These are phyloP conservation scores for Linnaemya tessellans DNA, from an alignment of 2,888 invertebrate species.

Conservation along the genomic window DNA sequence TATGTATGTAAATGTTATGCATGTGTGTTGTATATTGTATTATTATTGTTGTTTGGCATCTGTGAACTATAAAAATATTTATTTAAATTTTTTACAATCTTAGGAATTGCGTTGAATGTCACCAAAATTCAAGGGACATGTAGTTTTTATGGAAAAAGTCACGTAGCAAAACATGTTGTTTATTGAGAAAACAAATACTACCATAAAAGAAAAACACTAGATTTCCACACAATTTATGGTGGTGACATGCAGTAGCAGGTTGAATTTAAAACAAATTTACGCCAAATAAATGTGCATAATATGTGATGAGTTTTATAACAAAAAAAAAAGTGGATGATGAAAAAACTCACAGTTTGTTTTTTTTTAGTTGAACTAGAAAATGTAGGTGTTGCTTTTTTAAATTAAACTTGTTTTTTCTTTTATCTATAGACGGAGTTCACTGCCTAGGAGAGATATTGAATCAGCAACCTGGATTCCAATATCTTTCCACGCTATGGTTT, in stretches of 20 bases:
- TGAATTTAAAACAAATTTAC: constrained; percentile 29
- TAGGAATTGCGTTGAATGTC: constrained; percentile 18
- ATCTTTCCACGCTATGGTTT: too few species aligned
- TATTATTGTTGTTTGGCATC: constrained; percentile 50
- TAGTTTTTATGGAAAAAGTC: constrained; percentile 65
- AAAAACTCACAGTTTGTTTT: background rate
- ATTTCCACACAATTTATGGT: background rate
- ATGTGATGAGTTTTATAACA: constrained; percentile 20
- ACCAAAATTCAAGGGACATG: constrained; percentile 21
- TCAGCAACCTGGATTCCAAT: too few species aligned
- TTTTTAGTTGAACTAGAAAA: constrained; percentile 12
- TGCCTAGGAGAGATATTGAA: too few species aligned
- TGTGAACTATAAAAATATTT: constrained; percentile 70
- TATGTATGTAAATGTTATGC: background rate
- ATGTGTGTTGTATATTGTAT: background rate
- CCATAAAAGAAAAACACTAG: constrained; percentile 5
- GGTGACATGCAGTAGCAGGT: constrained; percentile 57
- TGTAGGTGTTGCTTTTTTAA: constrained; percentile 38
- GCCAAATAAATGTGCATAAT: background rate
- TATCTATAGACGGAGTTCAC: too few species aligned
- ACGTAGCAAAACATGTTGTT: constrained; percentile 63
- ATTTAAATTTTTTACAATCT: constrained; percentile 44
- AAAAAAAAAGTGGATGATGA: constrained; percentile 10
- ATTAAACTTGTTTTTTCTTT: background rate
- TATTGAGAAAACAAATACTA: constrained; percentile 12